Percentiles rank a stretch among this genome's conserved stretches.
These are phyloP conservation scores for Gandaritis pyraliata DNA, from an alignment of 2,888 invertebrate genomes.

Conservation along the genomic window DNA sequence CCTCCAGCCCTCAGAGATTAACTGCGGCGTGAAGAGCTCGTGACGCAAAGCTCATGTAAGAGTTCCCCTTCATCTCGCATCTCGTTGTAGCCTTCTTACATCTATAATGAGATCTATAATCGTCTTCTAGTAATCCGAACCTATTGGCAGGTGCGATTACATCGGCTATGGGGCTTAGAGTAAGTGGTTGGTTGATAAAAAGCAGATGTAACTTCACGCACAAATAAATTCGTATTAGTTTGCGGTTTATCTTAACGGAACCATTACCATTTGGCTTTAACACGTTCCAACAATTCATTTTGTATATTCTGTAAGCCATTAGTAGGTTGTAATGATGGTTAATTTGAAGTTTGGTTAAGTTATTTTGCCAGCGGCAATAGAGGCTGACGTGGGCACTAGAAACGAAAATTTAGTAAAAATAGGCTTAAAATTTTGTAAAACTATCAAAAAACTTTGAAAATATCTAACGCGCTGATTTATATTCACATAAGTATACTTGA, in stretches of 20 bases:
- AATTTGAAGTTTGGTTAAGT: constrained; percentile 29
- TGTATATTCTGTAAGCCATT: constrained; percentile 18
- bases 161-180: constrained; percentile 24
- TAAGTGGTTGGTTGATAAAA: constrained; percentile 34
- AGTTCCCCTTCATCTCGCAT: constrained; percentile 17
- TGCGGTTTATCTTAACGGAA: constrained; percentile 8
- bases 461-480: background rate
- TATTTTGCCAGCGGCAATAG: constrained; percentile 34
- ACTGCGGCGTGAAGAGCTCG: constrained; percentile 34
- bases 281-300: constrained; percentile 28
- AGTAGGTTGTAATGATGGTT: constrained; percentile 31
- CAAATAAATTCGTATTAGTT: constrained; percentile 23
- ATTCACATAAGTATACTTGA: too few species aligned
- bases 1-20: constrained; percentile 42
- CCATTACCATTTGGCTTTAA: constrained; percentile 25
- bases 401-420: background rate
- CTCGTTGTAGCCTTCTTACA: constrained; percentile 31
- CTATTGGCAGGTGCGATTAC: constrained; percentile 33
- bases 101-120: constrained; percentile 44
- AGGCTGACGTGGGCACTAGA: constrained; percentile 7
- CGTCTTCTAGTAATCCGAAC: constrained; percentile 32
- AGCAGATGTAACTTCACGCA: constrained; percentile 25
- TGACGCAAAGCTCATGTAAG: constrained; percentile 29
- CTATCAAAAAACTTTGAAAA: background rate
- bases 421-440: too few species aligned